Base-by-base conservation (phyloP, 1,140 invertebrate species). In the Drosophila sechellia region DNA sequence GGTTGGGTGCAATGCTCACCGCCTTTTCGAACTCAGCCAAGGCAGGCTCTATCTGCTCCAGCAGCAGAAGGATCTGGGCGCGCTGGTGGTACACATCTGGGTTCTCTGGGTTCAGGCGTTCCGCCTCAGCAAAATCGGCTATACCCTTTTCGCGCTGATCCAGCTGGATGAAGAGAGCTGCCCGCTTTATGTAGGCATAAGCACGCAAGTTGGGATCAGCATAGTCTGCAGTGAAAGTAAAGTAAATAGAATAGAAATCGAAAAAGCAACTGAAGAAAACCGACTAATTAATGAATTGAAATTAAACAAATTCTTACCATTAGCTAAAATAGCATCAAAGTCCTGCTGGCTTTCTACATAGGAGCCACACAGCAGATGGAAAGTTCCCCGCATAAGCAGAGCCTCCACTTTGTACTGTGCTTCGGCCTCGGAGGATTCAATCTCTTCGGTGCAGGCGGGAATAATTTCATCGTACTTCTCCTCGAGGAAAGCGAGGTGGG, bases 101-200 rank as follows among this genome's bases (percentile, higher is more conserved):
- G 93, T 97, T 97, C 6, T 96, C 93, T 0, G 96, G 94, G 86
- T 97, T 96, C 10, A 98, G 80, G 80, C 94, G 93, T 42, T 95
- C 94, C 22, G 98, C 98, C 76, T 90, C 91, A 10, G 95, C 93
- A 92, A 98, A 98, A 92, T 97, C 96, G 58, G 94, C 93, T 53
- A 98, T 93, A 76, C 96, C 96, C 72, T 95, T 94, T 11, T 96
- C 95, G 15, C 95, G 93, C 68, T 96, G 93, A 68, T 97, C 96
- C 49, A 95, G 92, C 91, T 98, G 97, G 81, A 98, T 96, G 76
- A 95, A 94, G 52, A 98, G 92, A 8, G 96, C 96, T 3, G 97
- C 97, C 73, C 96, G 94, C 92, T 98, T 99, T 40, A 99, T 96
- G n/a, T 98, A 93, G 10, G 97, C 97, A 94, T 98, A 98, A 0